phyloP scores from a whole-genome alignment of 1,140 invertebrate species.

The Harlomillsia oculata region DNA sequence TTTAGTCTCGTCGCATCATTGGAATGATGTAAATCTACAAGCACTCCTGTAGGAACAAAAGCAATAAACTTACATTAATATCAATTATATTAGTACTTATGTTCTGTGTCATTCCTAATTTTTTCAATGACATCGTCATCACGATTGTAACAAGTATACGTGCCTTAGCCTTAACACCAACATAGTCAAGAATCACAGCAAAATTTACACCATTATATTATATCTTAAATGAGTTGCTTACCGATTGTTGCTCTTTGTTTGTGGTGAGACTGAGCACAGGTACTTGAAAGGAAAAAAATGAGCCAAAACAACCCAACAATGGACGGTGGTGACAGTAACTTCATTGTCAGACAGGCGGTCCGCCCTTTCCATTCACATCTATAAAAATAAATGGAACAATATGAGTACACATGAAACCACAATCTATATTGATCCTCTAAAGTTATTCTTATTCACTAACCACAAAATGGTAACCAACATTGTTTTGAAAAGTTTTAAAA shows the following conservation, averaged over 20 bases:
- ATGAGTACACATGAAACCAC: too few species aligned
- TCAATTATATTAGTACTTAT: background rate
- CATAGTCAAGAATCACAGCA: background rate
- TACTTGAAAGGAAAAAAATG: conserved; percentile 2
- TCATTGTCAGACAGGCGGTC: too few species aligned
- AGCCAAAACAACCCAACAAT: too few species aligned
- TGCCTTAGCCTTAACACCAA: background rate
- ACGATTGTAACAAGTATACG: background rate
- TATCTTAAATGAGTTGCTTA: background rate
- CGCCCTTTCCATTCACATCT: too few species aligned
- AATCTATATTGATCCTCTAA: too few species aligned
- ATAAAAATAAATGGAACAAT: too few species aligned
- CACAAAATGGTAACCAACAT: too few species aligned
- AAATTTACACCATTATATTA: background rate
- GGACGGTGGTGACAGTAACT: too few species aligned
- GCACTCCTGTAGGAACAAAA: conserved; percentile 23
- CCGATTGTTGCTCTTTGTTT: conserved; percentile 20
- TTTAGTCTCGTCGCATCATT: conserved; percentile 5
- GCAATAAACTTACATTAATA: background rate
- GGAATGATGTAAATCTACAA: conserved; percentile 32
- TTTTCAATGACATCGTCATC: background rate
- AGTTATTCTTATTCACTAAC: too few species aligned
- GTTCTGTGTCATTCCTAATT: background rate
- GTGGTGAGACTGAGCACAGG: conserved; percentile 7
- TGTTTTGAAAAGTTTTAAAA: too few species aligned